Base-by-base conservation (phyloP, 2,113 vertebrate species). In the Peromyscus leucopus region DNA sequence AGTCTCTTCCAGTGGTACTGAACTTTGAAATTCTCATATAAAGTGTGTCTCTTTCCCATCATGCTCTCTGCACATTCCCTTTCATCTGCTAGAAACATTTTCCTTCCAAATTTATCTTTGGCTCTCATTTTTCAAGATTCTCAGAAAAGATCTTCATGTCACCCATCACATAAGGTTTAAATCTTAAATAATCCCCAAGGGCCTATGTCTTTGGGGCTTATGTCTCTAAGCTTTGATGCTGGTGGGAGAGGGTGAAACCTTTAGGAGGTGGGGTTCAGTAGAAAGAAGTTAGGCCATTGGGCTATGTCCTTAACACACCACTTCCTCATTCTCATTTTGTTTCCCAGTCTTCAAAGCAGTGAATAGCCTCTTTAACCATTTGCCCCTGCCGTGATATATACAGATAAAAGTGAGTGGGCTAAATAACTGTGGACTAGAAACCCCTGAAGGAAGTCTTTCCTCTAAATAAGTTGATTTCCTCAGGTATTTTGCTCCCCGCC, bases 291-390 rank as follows among this genome's bases (percentile, higher is more conserved):
- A 24, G 33, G 2, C 16, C 57, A 24, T 1, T 75, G 67, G 7
- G 1, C 1, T 3, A 3, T 63, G 7, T 46, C 6, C 8, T 57
- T 28, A 2, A 75, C 5, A 71, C 17, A 21, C 21, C 31, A 16
- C 22, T 71, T 36, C 21, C 61, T 71, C 51, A 17, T 7, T 61
- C 63, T 92, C 42, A 33, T 33, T 89, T 79, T 89, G n/a, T 10
- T 63, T 94, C 22, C 5, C 39, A 21, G 12, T 12, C 39, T 48
- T 71, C 15, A 28, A 22, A 48, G 39, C 61, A 65, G 15, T 28
- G 13, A 72, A 4, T 22, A 21, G 42, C 9, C 28, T 93, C 13
- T 22, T 88, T 19, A 39, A 42, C n/a, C 26, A n/a, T n/a, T 42
- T 79, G 48, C n/a, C 28, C 28, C 9, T 61, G 55, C 39, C 7